Conservation (phyloP, 23 tunicate genomes). For the Phallusia fumigata region DNA sequence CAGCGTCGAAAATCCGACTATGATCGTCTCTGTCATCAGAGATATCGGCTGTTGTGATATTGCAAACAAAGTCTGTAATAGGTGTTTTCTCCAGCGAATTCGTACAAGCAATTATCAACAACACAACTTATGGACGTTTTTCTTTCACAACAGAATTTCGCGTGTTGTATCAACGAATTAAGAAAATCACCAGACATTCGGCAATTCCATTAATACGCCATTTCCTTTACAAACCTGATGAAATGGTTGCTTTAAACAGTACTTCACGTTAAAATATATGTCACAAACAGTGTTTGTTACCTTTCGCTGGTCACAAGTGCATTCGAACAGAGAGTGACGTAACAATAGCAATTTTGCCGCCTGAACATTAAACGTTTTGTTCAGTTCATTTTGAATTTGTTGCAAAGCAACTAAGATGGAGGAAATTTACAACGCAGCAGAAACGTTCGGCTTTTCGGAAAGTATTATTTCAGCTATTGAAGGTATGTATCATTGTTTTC, state of each 20-base stretch:
- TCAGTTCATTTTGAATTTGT: conserved; percentile 4
- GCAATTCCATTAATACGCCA: neutral
- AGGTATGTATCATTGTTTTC: neutral
- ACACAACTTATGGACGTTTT: neutral
- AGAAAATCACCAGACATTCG: neutral
- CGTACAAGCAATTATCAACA: neutral
- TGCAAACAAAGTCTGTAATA: neutral
- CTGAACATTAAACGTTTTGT: neutral
- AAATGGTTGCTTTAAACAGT: too few relatives aligned
- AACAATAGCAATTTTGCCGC: conserved; percentile 5
- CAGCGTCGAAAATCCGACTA: neutral
- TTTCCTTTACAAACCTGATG: neutral
- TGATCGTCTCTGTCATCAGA: conserved; percentile 1
- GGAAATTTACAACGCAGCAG: conserved; percentile 5
- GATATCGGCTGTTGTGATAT: neutral
- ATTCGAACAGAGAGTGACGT: neutral
- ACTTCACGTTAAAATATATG: neutral
- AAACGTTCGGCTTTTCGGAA: conserved; percentile 11
- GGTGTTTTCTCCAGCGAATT: neutral
- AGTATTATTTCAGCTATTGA: conserved; percentile 1
- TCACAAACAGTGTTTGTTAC: conserved; percentile 8
- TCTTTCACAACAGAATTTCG: neutral
- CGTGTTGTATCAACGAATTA: conserved; percentile 1
- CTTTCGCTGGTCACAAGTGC: neutral
- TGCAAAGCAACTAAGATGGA: neutral